A percentile compares a stretch with the other conserved stretches of the same genome.
phyloP scores from a whole-genome alignment of 2,888 invertebrate genomes.

The Folsomia candida region DNA sequence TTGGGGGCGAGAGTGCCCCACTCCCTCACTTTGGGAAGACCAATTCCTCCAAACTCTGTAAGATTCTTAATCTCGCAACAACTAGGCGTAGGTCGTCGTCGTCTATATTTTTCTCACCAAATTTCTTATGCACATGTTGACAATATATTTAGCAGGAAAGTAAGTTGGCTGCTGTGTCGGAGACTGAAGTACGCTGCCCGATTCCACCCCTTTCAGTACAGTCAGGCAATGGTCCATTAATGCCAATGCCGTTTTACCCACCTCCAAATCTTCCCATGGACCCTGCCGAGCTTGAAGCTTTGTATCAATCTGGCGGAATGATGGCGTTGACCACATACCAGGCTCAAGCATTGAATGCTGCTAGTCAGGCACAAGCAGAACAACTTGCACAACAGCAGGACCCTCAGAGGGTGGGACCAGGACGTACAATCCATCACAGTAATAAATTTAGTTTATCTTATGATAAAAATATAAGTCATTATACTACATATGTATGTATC shows the following conservation, averaged over 20 bases:
- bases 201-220: constrained; percentile 60
- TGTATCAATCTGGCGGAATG: constrained; percentile 55
- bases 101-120: background rate
- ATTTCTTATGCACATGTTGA: background rate
- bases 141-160: constrained; percentile 53
- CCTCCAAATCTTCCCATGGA: constrained; percentile 54
- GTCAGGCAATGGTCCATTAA: constrained; percentile 54
- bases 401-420: constrained; percentile 21
- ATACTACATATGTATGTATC: too few species aligned
- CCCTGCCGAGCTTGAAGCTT: constrained; percentile 49
- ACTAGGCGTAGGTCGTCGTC: background rate
- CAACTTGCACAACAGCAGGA: constrained; percentile 29
- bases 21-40: constrained; percentile 83
- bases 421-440: constrained; percentile 60
- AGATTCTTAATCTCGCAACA: too few species aligned
- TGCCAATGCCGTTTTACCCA: constrained; percentile 69
- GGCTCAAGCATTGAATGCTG: constrained; percentile 52
- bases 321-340: constrained; percentile 46
- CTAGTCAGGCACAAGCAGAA: background rate
- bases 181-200: constrained; percentile 74
- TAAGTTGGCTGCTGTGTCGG: constrained; percentile 65
- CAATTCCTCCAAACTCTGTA: constrained; percentile 56
- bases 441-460: too few species aligned
- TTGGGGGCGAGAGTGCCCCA: too few species aligned
- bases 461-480: too few species aligned